Evolutionary conservation across 2,797 vertebrate genomes (phyloP), one percentile per base, ranked within the genome.

Genomic region (Vespertilio murinus): DNA sequence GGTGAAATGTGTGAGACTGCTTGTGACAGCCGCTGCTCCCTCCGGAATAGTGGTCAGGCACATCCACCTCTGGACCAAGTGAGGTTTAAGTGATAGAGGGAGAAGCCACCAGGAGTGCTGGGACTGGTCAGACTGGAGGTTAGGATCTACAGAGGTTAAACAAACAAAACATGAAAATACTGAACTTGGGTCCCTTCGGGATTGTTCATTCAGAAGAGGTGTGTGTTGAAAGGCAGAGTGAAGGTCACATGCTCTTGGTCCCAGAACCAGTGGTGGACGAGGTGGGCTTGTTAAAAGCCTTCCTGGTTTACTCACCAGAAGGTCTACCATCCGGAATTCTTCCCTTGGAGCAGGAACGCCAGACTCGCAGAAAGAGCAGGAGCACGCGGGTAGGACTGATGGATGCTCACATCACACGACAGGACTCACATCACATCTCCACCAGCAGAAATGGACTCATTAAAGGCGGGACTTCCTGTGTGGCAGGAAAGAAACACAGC

Each of bases 21-120:
- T 80, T 8, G 98, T 99, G 28, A 99, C 98, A 0, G 97, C 18
- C 8, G 75, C 35, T 8, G 98, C 98, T 95, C 94, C 92, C 0
- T 98, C 98, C 25, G 99, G 99, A 98, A 96, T 99, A 30, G 98
- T 99, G 90, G 97, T 99, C 83, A 97, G 52, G 5, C 98, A 97
- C 88, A 98, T 99, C 30, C 97, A 98, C 65, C 96, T 99, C 83
- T 98, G 98, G 98, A 96, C 90, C 64, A 85, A 75, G 30, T 79
- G 71, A 95, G 87, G 30, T 61, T 42, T 70, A 49, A 82, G 77
- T 33, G 28, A 33, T 35, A 79, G 0, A 8, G 12, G 35, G n/a
- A 90, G 25, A 84, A 45, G 38, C 20, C 35, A n/a, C 12, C 56
- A 40, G 74, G 30, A 49, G 22, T 35, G 70, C 12, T 65, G 30